Percentiles rank a stretch among this genome's conserved stretches.
phyloP scores from a whole-genome alignment of 2,797 vertebrate species.

The Pseudotriccus pelzelni region DNA sequence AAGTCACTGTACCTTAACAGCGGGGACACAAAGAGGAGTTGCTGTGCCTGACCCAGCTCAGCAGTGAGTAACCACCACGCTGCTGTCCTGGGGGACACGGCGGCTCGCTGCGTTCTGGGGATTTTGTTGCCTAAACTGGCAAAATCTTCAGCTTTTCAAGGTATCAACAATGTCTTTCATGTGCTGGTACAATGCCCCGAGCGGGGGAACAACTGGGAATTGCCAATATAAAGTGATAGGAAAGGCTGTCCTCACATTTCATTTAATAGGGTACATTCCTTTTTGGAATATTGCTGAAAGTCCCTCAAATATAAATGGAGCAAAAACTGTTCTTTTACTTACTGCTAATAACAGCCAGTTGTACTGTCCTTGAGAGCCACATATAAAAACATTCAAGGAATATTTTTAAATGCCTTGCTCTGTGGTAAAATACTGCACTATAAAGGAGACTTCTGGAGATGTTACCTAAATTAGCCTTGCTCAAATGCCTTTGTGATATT shows the following conservation, averaged over 20 bases:
- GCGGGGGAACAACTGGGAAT: background rate
- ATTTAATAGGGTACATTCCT: conserved; percentile 26
- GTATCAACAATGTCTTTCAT: background rate
- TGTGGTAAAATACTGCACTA: background rate
- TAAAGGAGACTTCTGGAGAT: conserved; percentile 49
- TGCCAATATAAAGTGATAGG: background rate
- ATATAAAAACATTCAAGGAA: background rate
- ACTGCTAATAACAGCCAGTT: conserved; percentile 23
- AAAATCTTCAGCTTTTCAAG: background rate
- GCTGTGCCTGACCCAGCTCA: fast-evolving
- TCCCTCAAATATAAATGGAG: conserved; percentile 19
- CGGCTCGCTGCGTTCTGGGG: background rate
- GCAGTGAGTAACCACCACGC: background rate
- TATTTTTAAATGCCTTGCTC: background rate
- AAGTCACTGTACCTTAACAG: background rate
- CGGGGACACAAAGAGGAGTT: background rate
- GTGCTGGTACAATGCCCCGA: background rate
- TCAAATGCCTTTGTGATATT: conserved; percentile 47
- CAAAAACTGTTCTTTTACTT: conserved; percentile 33
- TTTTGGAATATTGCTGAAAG: conserved; percentile 3
- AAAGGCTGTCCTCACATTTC: conserved; percentile 5
- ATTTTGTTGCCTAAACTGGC: background rate
- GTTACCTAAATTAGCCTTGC: conserved; percentile 42
- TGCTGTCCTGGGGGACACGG: fast-evolving
- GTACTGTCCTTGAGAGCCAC: background rate